Base-by-base conservation (phyloP, 2,888 invertebrate genomes). In the Erebia ligea region DNA sequence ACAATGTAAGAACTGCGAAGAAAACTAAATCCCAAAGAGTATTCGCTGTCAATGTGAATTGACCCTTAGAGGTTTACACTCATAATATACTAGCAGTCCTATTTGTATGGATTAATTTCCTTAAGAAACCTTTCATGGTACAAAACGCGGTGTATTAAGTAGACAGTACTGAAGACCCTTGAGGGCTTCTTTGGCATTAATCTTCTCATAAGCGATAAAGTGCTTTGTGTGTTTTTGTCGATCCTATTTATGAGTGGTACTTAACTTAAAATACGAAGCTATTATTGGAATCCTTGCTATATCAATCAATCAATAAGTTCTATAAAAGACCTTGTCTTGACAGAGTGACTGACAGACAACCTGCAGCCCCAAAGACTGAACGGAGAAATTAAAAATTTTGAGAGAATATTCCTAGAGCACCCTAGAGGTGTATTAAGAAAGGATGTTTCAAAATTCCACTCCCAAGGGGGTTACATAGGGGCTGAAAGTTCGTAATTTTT, bases 121-220 rank as follows among this genome's bases (percentile, higher is more conserved):
- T 72, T 45, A 61, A 17, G 73, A 73, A 73, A 72, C 73, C 73
- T 72, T 72, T 69, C 73, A 68, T 66, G 57, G 67, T 65, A 57
- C 71, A 64, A 71, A 67, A 68, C 71, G 69, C 71, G 69, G 56
- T 66, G 69, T 70, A 70, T 74, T 74, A 74, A 69, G 69, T 57
- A 68, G 68, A 19, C 52, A 66, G 64, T 68, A 69, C 69, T 69
- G 69, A 61, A 64, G 69, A 67, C 69, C 61, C 65, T 67, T 59
- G 61, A 40, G 54, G 73, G 73, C 73, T 73, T 73, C 73, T 19
- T 73, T 58, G 73, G 71, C 71, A 73, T 64, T 73, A 69, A 73
- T 73, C 71, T 69, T 69, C 54, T 56, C 54, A 71, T 71, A 73
- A 73, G 71, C 69, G 65, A 69, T 71, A 69, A 71, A 73, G 45